Percentiles rank a stretch among this genome's conserved stretches.
Conservation (phyloP, 2,888 invertebrate species). For the Julus scanicus region DNA sequence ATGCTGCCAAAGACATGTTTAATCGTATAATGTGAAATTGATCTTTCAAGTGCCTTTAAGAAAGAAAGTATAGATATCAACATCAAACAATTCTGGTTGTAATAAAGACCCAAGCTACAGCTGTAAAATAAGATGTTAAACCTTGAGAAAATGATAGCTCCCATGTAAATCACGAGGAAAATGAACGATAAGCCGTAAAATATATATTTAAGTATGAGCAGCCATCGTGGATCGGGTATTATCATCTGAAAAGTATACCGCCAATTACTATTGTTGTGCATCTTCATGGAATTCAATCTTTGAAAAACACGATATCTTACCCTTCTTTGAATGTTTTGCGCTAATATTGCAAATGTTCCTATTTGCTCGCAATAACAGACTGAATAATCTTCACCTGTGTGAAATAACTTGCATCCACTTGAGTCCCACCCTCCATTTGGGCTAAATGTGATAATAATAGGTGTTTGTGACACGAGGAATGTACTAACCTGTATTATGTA, state of each 20-base stretch:
- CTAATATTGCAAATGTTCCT: slow-evolving; percentile 59
- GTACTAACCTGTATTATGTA: too few species aligned
- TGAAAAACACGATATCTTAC: slow-evolving; percentile 57
- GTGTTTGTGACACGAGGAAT: neutral
- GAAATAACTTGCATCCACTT: slow-evolving; percentile 58
- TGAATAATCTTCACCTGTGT: slow-evolving; percentile 59
- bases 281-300: neutral
- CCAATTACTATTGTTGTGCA: neutral
- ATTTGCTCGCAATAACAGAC: slow-evolving; percentile 58
- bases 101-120: neutral
- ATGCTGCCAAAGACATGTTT: slow-evolving; percentile 60
- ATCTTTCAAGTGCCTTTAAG: slow-evolving; percentile 61
- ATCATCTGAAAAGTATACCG: slow-evolving; percentile 58
- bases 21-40: slow-evolving; percentile 63
- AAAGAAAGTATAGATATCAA: slow-evolving; percentile 37
- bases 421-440: slow-evolving; percentile 58
- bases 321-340: slow-evolving; percentile 58
- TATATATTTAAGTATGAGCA: slow-evolving; percentile 60
- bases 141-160: slow-evolving; percentile 60
- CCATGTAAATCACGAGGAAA: slow-evolving; percentile 61
- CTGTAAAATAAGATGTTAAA: slow-evolving; percentile 55
- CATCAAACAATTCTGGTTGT: neutral
- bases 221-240: slow-evolving; percentile 61
- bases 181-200: slow-evolving; percentile 60
- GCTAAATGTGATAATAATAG: neutral